Evolutionary conservation across 1,140 invertebrate species (phyloP).

Genomic region (Drosophila elegans): DNA sequence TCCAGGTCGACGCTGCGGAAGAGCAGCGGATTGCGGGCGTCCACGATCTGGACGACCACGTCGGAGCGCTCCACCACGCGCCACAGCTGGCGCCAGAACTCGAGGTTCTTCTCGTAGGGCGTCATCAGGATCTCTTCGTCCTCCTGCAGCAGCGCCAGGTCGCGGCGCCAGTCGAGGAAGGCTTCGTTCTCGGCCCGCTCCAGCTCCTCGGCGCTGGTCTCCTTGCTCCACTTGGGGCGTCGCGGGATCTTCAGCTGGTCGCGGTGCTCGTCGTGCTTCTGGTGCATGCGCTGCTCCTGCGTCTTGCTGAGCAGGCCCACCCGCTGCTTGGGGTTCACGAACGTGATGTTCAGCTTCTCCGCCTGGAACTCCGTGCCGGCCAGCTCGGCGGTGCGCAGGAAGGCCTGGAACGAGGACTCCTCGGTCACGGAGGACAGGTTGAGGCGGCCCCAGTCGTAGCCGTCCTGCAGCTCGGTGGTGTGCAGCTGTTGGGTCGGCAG

Average conservation of each 20-base stretch:
- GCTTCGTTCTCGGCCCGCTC: slow-evolving; percentile 90
- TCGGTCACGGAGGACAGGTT: slow-evolving; percentile 98
- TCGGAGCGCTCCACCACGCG: slow-evolving; percentile 98
- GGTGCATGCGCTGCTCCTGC: slow-evolving; percentile 87
- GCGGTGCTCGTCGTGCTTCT: slow-evolving; percentile 89
- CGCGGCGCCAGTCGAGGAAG: slow-evolving; percentile 95
- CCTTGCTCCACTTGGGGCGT: slow-evolving; percentile 92
- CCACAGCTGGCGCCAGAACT: slow-evolving; percentile 99
- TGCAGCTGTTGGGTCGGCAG: slow-evolving; percentile 88
- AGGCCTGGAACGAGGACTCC: slow-evolving; percentile 97
- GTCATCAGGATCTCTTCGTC: slow-evolving; percentile 93
- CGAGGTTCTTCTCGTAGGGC: slow-evolving; percentile 99
- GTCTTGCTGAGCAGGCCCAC: slow-evolving; percentile 88
- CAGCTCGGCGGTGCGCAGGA: slow-evolving; percentile 96
- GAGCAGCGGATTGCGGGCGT: slow-evolving; percentile 97
- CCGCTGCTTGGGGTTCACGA: slow-evolving; percentile 86
- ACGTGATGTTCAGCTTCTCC: slow-evolving; percentile 93
- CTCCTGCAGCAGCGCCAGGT: slow-evolving; percentile 92
- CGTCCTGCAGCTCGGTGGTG: slow-evolving; percentile 94
- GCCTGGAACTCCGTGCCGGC: slow-evolving; percentile 96
- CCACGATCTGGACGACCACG: slow-evolving; percentile 97
- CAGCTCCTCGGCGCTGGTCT: slow-evolving; percentile 92
- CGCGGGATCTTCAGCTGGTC: slow-evolving; percentile 91
- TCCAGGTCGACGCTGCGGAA: slow-evolving; percentile 98
- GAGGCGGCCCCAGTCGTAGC: slow-evolving; percentile 94